Conservation (phyloP, 2,888 invertebrate genomes). For the Mayetiola destructor region DNA sequence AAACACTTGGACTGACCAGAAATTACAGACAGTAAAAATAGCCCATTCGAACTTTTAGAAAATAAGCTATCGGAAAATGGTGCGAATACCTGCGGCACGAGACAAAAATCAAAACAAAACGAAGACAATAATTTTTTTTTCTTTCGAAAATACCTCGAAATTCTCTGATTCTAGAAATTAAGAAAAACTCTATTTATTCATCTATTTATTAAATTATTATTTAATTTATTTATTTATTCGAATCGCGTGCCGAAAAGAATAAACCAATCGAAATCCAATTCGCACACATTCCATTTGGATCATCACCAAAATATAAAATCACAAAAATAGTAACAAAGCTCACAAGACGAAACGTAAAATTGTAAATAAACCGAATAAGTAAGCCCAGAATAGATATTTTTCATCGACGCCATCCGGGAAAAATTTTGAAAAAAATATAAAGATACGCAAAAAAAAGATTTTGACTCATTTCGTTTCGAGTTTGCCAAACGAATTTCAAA, state of each 20-base stretch:
- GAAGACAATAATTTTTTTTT: neutral
- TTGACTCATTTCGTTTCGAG: neutral
- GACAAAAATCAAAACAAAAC: neutral
- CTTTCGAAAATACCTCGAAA: slow-evolving; percentile 8
- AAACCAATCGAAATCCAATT: too few species aligned
- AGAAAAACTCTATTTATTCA: slow-evolving; percentile 8
- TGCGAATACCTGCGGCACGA: slow-evolving; percentile 2
- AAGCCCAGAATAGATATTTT: too few species aligned
- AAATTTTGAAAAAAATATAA: neutral
- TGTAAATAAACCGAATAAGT: too few species aligned
- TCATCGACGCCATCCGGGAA: too few species aligned
- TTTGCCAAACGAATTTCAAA: neutral
- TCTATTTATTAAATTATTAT: neutral
- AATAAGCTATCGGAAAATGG: neutral
- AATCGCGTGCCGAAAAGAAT: neutral
- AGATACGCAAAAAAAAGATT: neutral
- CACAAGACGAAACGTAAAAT: too few species aligned
- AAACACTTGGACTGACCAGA: slow-evolving; percentile 1
- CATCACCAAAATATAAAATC: too few species aligned
- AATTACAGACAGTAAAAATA: neutral
- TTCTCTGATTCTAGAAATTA: slow-evolving; percentile 3
- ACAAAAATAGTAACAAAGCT: too few species aligned
- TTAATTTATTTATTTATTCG: neutral
- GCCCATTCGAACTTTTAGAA: too few species aligned
- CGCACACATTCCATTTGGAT: too few species aligned